phyloP scores from a whole-genome alignment of 2,888 invertebrate species.

The Troides helena region DNA sequence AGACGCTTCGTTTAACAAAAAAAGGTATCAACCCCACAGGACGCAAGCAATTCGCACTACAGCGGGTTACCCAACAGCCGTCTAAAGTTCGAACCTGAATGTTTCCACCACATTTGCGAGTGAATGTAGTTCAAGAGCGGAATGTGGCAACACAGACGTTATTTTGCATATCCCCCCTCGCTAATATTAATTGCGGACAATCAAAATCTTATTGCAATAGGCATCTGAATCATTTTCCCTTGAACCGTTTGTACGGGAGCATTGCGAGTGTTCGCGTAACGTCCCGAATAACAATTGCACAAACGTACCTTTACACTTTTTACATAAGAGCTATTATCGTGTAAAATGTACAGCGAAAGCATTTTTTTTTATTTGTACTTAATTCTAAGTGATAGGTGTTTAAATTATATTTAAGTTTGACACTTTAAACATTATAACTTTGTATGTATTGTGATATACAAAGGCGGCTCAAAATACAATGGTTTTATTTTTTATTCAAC shows the following conservation, averaged over 20 bases:
- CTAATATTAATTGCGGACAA: constrained; percentile 10
- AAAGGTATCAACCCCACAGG: constrained; percentile 4
- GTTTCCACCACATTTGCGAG: constrained; percentile 56
- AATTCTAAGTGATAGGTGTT: constrained; percentile 1
- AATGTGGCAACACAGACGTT: constrained; percentile 52
- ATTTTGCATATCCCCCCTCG: constrained; percentile 48
- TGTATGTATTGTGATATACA: too few species aligned
- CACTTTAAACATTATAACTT: neutral
- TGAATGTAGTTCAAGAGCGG: constrained; percentile 63
- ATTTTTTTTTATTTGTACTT: neutral
- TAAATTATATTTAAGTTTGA: constrained; percentile 5
- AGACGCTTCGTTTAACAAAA: too few species aligned
- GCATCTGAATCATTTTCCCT: constrained; percentile 9
- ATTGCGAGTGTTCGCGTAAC: neutral
- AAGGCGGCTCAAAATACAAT: too few species aligned
- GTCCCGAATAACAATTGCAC: constrained; percentile 9
- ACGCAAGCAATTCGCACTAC: neutral
- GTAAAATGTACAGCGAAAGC: neutral
- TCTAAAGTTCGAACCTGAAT: constrained; percentile 35
- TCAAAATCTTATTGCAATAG: constrained; percentile 20
- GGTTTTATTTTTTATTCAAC: too few species aligned
- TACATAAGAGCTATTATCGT: neutral
- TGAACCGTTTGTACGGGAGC: neutral
- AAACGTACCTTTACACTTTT: neutral
- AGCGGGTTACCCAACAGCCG: constrained; percentile 48